Conservation (phyloP, 2,113 vertebrate species). For the Leptodactylus fuscus region DNA sequence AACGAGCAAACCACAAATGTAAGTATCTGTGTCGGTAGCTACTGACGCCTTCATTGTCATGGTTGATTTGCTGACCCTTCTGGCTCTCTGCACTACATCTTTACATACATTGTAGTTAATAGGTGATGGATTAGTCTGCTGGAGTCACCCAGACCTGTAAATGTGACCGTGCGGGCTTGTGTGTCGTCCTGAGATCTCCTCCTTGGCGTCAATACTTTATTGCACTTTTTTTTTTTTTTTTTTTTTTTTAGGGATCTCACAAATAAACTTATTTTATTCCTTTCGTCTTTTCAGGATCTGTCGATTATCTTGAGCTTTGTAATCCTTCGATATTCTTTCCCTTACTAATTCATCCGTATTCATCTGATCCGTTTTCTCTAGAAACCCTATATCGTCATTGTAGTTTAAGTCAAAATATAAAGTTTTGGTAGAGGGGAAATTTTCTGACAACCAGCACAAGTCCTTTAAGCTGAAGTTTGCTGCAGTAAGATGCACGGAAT, state of each 20-base stretch:
- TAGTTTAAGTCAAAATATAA: not conserved
- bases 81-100: too few relatives aligned
- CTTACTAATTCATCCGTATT: not conserved
- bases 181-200: not conserved
- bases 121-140: not conserved
- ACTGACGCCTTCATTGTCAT: not conserved
- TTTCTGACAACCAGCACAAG: too few relatives aligned
- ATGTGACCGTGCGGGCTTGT: not conserved
- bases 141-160: not conserved
- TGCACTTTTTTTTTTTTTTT: not conserved
- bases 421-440: too few relatives aligned
- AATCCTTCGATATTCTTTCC: not conserved
- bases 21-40: slow-evolving; percentile 65
- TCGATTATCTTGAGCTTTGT: not conserved
- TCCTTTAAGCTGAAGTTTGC: too few relatives aligned
- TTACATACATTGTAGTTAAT: not conserved
- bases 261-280: not conserved
- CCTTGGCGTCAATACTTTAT: not conserved
- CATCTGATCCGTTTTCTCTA: not conserved
- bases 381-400: not conserved
- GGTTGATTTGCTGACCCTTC: not conserved
- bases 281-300: not conserved
- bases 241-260: not conserved
- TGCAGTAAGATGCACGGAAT: too few relatives aligned
- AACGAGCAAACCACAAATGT: slow-evolving; percentile 82